phyloP scores from a whole-genome alignment of 2,113 vertebrate species.

The Cyprinodon variegatus region DNA sequence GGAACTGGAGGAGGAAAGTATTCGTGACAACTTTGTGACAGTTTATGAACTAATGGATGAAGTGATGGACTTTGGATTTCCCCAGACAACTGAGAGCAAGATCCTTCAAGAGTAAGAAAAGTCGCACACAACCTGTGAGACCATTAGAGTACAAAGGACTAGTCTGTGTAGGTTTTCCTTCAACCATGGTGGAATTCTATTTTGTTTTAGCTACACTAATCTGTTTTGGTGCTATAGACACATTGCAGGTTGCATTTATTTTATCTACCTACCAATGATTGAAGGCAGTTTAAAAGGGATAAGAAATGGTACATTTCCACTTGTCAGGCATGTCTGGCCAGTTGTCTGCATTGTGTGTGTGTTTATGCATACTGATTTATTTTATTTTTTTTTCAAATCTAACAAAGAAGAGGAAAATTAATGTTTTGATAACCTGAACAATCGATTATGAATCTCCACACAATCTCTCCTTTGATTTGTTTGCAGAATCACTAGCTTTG shows the following conservation, averaged over 20 bases:
- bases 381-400: background rate
- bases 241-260: too few relatives aligned
- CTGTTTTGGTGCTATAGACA: too few relatives aligned
- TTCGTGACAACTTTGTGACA: constrained; percentile 86
- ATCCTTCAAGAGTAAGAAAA: constrained; percentile 84
- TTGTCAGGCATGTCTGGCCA: too few relatives aligned
- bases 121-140: background rate
- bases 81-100: constrained; percentile 86
- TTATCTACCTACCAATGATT: too few relatives aligned
- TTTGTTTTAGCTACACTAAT: too few relatives aligned
- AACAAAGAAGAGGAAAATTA: background rate
- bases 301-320: too few relatives aligned
- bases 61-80: constrained; percentile 86
- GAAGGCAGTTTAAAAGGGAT: too few relatives aligned
- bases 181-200: background rate
- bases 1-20: constrained; percentile 84
- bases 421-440: background rate
- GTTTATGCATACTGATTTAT: too few relatives aligned
- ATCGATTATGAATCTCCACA: background rate
- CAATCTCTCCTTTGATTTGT: background rate
- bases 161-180: background rate
- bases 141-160: background rate
- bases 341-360: too few relatives aligned
- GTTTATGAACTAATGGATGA: constrained; percentile 86
- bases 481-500: background rate